Percentiles rank a stretch among this genome's conserved stretches.
Conservation (phyloP, 1,140 invertebrate genomes). For the Bombus confusus region DNA sequence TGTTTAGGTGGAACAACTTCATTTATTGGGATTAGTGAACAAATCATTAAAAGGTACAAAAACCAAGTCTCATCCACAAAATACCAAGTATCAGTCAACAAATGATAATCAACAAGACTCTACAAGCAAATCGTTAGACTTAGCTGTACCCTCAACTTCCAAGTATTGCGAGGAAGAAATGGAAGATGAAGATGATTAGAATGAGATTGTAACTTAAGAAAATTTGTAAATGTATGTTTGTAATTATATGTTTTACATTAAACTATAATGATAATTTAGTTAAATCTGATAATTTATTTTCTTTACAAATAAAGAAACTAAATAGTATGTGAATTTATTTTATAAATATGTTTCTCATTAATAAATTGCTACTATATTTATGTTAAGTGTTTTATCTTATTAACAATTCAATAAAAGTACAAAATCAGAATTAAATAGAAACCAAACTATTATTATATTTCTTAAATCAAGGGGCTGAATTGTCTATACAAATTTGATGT, state of each 20-base stretch:
- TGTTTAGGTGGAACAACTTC: conserved; percentile 74
- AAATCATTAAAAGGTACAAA: conserved; percentile 16
- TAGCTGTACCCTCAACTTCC: conserved; percentile 26
- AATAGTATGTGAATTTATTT: neutral
- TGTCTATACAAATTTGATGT: conserved; percentile 67
- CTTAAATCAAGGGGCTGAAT: conserved; percentile 60
- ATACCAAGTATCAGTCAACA: neutral
- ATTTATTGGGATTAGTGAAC: conserved; percentile 59
- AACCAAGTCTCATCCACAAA: neutral
- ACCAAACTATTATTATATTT: conserved; percentile 68
- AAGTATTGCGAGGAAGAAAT: conserved; percentile 66
- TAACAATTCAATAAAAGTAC: conserved; percentile 35
- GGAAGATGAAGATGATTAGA: conserved; percentile 64
- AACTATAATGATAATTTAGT: neutral
- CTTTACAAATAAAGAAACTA: neutral
- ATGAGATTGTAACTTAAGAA: conserved; percentile 6
- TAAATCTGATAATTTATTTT: neutral
- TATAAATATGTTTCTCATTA: conserved; percentile 12
- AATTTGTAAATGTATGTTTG: no score
- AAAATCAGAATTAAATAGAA: conserved; percentile 43
- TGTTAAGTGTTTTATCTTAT: conserved; percentile 15
- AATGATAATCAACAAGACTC: conserved; percentile 2
- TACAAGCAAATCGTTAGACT: conserved; percentile 41
- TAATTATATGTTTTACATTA: neutral
- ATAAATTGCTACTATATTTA: neutral